Base-by-base conservation (phyloP, 2,797 vertebrate species). In the Octomys mimax region DNA sequence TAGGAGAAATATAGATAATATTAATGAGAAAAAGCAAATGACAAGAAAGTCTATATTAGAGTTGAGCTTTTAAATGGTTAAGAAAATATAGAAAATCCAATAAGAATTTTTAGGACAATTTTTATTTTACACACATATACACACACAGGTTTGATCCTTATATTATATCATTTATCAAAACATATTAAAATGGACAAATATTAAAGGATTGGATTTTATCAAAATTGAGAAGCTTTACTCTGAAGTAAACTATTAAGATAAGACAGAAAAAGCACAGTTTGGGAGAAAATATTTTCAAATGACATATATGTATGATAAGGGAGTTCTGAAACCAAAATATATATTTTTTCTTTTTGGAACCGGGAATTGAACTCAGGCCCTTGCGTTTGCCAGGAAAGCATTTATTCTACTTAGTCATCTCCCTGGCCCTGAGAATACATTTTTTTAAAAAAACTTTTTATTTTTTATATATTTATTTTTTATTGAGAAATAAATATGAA, bases 251-350 rank as follows among this genome's bases (percentile, higher is more conserved):
- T 61, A 61, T 71, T 70, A 88, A 84, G 31, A 80, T 26, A 83
- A 88, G 49, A 66, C 80, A 81, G 66, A 77, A 13, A 79, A 83
- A 19, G 9, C 10, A 61, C 6, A 66, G 19, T 33, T 14, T 88
- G 39, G 36, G 28, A 66, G 92, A 75, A 91, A 73, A 84, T 79
- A 84, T 59, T 87, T 85, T 21, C 12, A 89, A 92, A 71, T 87
- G 28, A 36, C 19, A 6, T 36, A 75, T 52, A 49, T 49, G 11
- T 49, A 49, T 42, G 42, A 42, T 42, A 42, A 42, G 42, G 42
- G 42, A 42, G 42, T 39, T 13, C 36, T 89, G 10, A 1, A 81
- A 36, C 18, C 12, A 36, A 49, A 75, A 68, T 62, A 42, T 42
- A 42, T 42, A 4, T 42, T 42, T 42, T 42, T 42, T 42, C 42